These are phyloP conservation scores for Pachyramphus minor DNA, from an alignment of 2,113 vertebrate genomes.

Conservation along the genomic window DNA sequence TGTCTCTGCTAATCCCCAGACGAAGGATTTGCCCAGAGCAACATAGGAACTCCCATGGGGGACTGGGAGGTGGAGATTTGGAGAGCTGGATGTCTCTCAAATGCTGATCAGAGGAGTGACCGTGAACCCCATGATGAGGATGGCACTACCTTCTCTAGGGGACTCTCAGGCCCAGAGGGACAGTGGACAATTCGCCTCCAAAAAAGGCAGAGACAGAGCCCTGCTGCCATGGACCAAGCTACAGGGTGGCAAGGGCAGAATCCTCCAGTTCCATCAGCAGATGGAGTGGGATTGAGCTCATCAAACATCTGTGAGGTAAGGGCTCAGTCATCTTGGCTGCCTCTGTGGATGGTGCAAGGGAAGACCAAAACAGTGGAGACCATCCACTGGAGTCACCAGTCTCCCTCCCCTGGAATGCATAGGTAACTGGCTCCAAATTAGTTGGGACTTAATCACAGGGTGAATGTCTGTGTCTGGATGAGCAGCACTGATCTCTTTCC, in stretches of 20 bases:
- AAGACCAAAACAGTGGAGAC: not conserved
- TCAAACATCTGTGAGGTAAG: not conserved
- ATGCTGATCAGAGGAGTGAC: not conserved
- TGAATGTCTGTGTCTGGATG: not conserved
- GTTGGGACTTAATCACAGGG: not conserved
- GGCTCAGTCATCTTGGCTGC: not conserved
- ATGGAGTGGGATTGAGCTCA: not conserved
- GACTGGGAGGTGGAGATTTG: not conserved
- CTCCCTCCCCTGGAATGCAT: not conserved
- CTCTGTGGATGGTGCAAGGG: not conserved
- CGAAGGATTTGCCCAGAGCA: not conserved
- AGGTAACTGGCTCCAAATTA: not conserved
- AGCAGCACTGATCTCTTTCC: not conserved
- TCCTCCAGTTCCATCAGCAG: not conserved
- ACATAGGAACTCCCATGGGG: accelerated
- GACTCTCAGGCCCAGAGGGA: not conserved
- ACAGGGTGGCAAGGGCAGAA: not conserved
- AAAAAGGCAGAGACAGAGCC: not conserved
- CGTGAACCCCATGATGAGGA: not conserved
- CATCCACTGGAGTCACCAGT: not conserved
- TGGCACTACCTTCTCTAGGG: not conserved
- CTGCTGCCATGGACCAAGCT: not conserved
- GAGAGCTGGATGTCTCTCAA: not conserved
- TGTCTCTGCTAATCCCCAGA: not conserved
- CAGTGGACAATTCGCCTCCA: accelerated